A percentile compares a stretch with the other conserved stretches of the same genome.
These are phyloP conservation scores for Aplysina aerophoba DNA, from an alignment of 37 sponge, comb jelly and placozoan genomes.

Conservation along the genomic window DNA sequence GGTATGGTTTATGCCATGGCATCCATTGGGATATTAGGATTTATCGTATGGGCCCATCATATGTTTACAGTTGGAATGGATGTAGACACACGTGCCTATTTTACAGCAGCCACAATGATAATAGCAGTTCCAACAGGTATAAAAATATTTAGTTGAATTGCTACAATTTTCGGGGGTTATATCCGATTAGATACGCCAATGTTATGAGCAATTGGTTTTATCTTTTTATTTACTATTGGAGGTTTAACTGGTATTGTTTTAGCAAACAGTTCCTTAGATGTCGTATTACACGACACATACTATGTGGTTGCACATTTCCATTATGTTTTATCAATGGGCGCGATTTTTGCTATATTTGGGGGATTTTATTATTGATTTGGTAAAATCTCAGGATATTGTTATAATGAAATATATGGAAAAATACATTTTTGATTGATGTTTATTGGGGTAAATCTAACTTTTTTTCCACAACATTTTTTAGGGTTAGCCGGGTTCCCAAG, in stretches of 20 bases:
- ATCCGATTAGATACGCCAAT: constrained; percentile 80
- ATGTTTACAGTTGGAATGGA: constrained; percentile 94
- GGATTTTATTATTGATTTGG: constrained; percentile 81
- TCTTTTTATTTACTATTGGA: constrained; percentile 91
- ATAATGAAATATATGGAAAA: constrained; percentile 83
- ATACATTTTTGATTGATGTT: constrained; percentile 93
- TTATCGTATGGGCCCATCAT: constrained; percentile 92
- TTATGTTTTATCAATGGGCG: constrained; percentile 94
- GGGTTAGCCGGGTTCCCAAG: constrained; percentile 85
- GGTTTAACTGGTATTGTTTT: constrained; percentile 87
- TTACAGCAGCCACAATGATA: constrained; percentile 91
- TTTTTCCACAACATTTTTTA: constrained; percentile 94
- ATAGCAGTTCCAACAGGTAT: constrained; percentile 90
- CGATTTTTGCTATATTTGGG: constrained; percentile 88
- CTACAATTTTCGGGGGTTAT: constrained; percentile 74
- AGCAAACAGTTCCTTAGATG: constrained; percentile 80
- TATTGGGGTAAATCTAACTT: constrained; percentile 91
- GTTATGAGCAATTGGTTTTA: constrained; percentile 88
- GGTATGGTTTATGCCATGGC: constrained; percentile 92
- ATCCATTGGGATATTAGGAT: constrained; percentile 89
- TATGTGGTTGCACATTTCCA: constrained; percentile 95
- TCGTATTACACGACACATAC: constrained; percentile 91
- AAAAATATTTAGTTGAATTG: constrained; percentile 91
- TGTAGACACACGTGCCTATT: constrained; percentile 89
- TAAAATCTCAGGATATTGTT: constrained; percentile 44